Base-by-base conservation (phyloP, 2,113 vertebrate genomes). In the Meriones unguiculatus region DNA sequence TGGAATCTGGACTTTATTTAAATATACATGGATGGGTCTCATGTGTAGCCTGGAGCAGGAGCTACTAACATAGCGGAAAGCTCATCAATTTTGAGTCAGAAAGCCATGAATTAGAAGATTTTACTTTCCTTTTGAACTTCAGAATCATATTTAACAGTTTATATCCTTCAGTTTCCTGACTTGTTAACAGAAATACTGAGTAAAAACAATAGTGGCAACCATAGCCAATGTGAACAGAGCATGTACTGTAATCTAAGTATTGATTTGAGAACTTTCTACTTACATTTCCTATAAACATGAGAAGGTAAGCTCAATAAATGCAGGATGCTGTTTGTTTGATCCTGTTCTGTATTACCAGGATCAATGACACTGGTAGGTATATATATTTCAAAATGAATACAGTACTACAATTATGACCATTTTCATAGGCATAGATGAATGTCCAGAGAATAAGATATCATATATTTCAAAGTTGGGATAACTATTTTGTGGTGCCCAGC, bases 1-100 rank as follows among this genome's bases (percentile, higher is more conserved):
- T 64, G 85, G 70, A 86, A 57, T 82, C 50, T 87, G n/a, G n/a
- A 59, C 20, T 75, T 93, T 77, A 28, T 93, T 94, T 92, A 77
- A 94, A 86, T 69, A 17, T 80, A 25, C 30, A 69, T 32, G 0
- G 0, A 92, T 22, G 32, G 54, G 62, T 90, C 35, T 95, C n/a
- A 62, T 4, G 0, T 62, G 46, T 5, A 65, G 54, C 35, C n/a
- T 77, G 32, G 30, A 59, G 88, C 54, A 54, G 62, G 35, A 86
- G 12, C 28, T 62, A 87, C 11, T 2, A 5, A 8, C 30, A 1
- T 14, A 73, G 13, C 59, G 12, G 41, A 84, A 78, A 76, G 25
- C 35, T 24, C 18, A 87, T 9, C n/a, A 52, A 7, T 80, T 89
- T 72, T 32, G 25, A 64, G 13, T 62, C 35, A 64, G 70, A 28